Base-by-base conservation (phyloP, 1,140 invertebrate genomes). In the Colletes gigas region DNA sequence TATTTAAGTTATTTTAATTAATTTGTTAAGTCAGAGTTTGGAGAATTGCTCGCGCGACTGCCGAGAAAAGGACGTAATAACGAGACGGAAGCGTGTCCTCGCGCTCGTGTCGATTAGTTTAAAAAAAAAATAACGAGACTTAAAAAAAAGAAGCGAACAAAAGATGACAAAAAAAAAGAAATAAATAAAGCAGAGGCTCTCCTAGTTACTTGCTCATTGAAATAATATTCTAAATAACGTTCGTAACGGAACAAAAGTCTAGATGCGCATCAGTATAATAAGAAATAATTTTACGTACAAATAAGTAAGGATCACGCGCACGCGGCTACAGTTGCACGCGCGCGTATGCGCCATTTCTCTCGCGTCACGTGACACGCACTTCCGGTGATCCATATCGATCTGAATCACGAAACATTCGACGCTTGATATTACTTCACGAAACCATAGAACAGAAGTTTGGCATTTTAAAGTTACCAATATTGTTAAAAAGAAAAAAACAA, bases 201-300 rank as follows among this genome's bases (percentile, higher is more conserved):
- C 82, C 83, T 84, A 89, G 87, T 89, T 88, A 89, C 83, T 88
- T 89, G 89, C 89, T 89, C 88, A 89, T 88, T 88, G 78, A 90
- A 88, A 90, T 88, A 89, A 89, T 89, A 88, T 90, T 89, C 88
- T 90, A 90, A 90, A 89, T 88, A 87, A 88, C 83, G 88, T 85
- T 86, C 78, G 72, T 88, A 88, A 83, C 69, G 75, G 82, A 89
- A 89, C 83, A 86, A 88, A 86, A 89, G 83, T 89, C 82, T 89
- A 89, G 82, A 86, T 89, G 85, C 80, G 83, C 81, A 78, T 87
- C 83, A 83, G 67, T 83, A 82, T 85, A 83, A 88, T 82, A 82
- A 70, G 74, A 70, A 85, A 86, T 89, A 88, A 89, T 69, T 88
- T 85, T 88, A 88, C 86, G 84, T 88, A 89, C 81, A 83, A 86